phyloP scores from a whole-genome alignment of 2,888 invertebrate genomes.

The Pollenia angustigena region DNA sequence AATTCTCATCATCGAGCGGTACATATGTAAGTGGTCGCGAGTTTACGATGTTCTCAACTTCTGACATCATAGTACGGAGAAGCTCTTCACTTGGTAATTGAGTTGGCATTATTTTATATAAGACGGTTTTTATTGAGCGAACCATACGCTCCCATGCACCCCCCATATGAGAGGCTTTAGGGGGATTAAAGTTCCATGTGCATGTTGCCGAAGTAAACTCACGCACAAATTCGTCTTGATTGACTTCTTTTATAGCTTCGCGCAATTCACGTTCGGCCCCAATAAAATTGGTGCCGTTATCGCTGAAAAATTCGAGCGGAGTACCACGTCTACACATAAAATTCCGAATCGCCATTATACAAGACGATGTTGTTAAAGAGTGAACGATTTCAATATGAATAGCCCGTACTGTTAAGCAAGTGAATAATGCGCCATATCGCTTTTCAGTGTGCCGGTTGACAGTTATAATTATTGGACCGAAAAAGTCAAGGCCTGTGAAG shows the following conservation, averaged over 20 bases:
- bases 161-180: conserved; percentile 55
- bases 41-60: too few relatives aligned
- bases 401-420: conserved; percentile 49
- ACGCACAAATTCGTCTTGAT: conserved; percentile 27
- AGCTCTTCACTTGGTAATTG: too few relatives aligned
- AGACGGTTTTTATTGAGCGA: too few relatives aligned
- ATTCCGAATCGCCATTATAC: conserved; percentile 54
- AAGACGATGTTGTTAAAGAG: conserved; percentile 32
- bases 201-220: too few relatives aligned
- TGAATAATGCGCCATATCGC: conserved; percentile 40
- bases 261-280: conserved; percentile 45
- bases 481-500: conserved; percentile 65
- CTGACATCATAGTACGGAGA: too few relatives aligned
- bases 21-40: too few relatives aligned
- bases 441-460: conserved; percentile 54
- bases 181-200: conserved; percentile 49
- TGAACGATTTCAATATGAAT: conserved; percentile 51
- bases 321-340: conserved; percentile 44
- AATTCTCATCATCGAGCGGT: too few relatives aligned
- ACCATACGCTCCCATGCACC: too few relatives aligned
- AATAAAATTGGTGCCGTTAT: conserved; percentile 59
- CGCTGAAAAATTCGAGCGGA: conserved; percentile 48
- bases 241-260: conserved; percentile 13
- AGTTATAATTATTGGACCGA: conserved; percentile 52
- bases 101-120: too few relatives aligned